Percentiles rank a stretch among this genome's conserved stretches.
phyloP scores from a whole-genome alignment of 2,113 vertebrate species.

The Puffinus mauretanicus region DNA sequence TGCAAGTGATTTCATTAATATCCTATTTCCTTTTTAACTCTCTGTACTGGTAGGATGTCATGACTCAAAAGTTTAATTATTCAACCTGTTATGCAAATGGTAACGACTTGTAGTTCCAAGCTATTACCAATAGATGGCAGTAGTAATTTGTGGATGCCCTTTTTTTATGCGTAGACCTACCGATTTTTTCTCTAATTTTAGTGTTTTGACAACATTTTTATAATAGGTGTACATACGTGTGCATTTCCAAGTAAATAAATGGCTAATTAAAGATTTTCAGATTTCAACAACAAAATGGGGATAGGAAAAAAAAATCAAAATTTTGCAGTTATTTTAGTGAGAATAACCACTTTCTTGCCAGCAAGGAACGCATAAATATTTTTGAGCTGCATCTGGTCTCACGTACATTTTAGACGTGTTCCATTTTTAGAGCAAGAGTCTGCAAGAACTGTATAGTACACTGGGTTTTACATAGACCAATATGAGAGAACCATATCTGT shows the following conservation, averaged over 20 bases:
- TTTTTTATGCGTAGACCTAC: background rate
- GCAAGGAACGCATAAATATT: background rate
- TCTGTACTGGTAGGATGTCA: background rate
- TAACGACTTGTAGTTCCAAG: background rate
- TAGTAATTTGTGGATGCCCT: background rate
- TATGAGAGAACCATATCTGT: background rate
- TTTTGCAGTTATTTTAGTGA: background rate
- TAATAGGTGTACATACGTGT: background rate
- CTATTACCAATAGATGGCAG: slow-evolving; percentile 34
- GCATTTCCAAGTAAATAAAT: background rate
- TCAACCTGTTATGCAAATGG: background rate
- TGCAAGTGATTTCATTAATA: background rate
- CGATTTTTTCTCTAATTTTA: background rate
- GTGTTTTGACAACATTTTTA: background rate
- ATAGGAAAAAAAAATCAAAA: background rate
- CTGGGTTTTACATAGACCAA: background rate
- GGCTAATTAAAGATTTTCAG: background rate
- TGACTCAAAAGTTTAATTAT: background rate
- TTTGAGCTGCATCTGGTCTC: background rate
- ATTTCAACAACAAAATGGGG: background rate
- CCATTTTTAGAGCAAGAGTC: background rate
- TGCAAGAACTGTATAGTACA: background rate
- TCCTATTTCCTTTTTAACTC: background rate
- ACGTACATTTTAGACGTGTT: background rate
- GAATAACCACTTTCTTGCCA: background rate